Evolutionary conservation across 1,140 invertebrate genomes (phyloP), one percentile per base, ranked within the genome.

Genomic region (Bombus fervidus): DNA sequence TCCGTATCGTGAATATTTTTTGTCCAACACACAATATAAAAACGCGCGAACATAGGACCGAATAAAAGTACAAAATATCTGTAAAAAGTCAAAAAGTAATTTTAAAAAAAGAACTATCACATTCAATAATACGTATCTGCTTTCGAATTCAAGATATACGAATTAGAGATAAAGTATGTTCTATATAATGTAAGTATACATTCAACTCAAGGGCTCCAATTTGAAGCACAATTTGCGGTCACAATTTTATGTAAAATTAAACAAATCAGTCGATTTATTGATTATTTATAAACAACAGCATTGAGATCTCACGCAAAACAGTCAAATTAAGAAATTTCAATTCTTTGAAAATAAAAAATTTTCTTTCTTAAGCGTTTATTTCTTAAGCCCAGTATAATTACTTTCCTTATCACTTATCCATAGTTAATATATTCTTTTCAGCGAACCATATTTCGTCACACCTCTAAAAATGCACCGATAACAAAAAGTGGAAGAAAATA

Each of bases 1-100:
- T 53, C 5, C 53, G 25, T n/a, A 72, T 39, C 75, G 37, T 72
- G 12, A 47, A 79, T 5, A 37, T 47, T 59, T 77, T 72, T 80
- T 72, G 13, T 39, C 2, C 22, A 25, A 1, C 28, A 53, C 0
- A 2, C 4, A 64, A 6, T 34, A 69, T 53, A 5, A 71, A 72
- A 15, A 13, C 4, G 2, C 41, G 28, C 15, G 4, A 37, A 18
- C n/a, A 9, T 5, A 37, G 34, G 0, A 62, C 22, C 2, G 0
- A 25, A 39, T 31, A 39, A 5, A 41, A 25, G 8, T n/a, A n/a
- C 18, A 22, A 22, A 22, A 53, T 53, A 53, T 53, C 18, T 8
- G 18, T 53, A 53, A 53, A 18, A 15, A 62, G 3, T 41, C 28
- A 62, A 39, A 15, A 25, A n/a, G 6, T 75, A 34, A 12, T 28